Evolutionary conservation across 1,140 invertebrate species (phyloP).

Genomic region (Augochlora pura): DNA sequence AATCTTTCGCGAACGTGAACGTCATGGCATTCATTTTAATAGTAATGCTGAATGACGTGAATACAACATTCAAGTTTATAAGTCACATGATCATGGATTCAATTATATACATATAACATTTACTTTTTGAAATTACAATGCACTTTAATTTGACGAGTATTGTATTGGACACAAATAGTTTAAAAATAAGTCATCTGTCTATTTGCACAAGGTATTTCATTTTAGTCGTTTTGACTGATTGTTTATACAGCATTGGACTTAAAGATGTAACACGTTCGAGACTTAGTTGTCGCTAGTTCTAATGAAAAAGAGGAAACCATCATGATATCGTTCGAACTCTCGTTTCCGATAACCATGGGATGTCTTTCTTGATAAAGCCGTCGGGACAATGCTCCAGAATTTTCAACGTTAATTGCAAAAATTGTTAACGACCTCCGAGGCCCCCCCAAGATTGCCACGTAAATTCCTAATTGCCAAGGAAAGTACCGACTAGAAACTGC

Average conservation of each 20-base stretch:
- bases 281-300: neutral
- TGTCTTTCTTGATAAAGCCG: conserved; percentile 3
- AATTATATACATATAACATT: no score
- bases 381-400: neutral
- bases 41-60: no score
- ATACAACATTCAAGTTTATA: no score
- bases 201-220: no score
- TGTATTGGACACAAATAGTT: no score
- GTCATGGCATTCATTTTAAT: no score
- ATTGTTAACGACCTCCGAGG: conserved; percentile 10
- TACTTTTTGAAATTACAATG: no score
- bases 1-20: no score
- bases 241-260: neutral
- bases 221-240: no score
- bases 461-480: neutral
- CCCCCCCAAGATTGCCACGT: neutral
- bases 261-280: neutral
- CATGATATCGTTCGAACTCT: neutral
- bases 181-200: no score
- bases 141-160: no score
- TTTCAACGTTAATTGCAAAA: conserved; percentile 36
- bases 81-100: no score
- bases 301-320: neutral
- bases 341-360: neutral
- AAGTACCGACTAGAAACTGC: conserved; percentile 1